Base-by-base conservation (phyloP, 2,888 invertebrate genomes). In the Parapristionchus giblindavisi region DNA sequence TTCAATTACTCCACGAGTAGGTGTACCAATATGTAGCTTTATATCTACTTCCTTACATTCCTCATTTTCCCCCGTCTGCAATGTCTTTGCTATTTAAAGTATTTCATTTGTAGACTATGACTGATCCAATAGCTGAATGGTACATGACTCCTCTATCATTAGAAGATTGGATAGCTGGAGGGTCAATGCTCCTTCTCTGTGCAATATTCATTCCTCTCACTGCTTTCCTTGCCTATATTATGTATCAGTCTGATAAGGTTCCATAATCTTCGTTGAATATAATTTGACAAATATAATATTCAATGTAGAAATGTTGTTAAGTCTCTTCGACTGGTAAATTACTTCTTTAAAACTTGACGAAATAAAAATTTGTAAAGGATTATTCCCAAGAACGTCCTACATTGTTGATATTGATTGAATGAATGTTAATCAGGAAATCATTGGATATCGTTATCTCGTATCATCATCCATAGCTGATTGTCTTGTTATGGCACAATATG, bases 391-490 rank as follows among this genome's bases (percentile, higher is more conserved):
- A 21, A 11, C 14, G 48, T 14, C 11, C 14, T 21, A 11, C 11
- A 48, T 14, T 48, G 21, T 48, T 40, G 17, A 43, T 1, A n/a
- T 32, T 68, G 8, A 34, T 14, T 34, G 29, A 32, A 48, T 14
- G n/a, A 11, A n/a, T 52, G n/a, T 21, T 27, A 3, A 40, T 27
- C 56, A 71, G 71, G 71, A 71, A 29, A 71, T 71, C 29, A 71
- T 71, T 43, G 71, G 71, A 3, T 71, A 58, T 58, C 71, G 71
- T 17, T 71, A 71, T 32, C 71, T 71, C 58, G 71, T 71, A 27
- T 58, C 56, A 3, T 56, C 71, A 0, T 29, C 71, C 3, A 21
- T 71, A 27, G 58, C 71, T 38, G 71, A 71, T 58, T 40, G 54
- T 58, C 40, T 58, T 21, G 54, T 56, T 21, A 71, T 71, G 71